Conservation (phyloP, 2,113 vertebrate genomes). For the Sminthopsis crassicaudata region DNA sequence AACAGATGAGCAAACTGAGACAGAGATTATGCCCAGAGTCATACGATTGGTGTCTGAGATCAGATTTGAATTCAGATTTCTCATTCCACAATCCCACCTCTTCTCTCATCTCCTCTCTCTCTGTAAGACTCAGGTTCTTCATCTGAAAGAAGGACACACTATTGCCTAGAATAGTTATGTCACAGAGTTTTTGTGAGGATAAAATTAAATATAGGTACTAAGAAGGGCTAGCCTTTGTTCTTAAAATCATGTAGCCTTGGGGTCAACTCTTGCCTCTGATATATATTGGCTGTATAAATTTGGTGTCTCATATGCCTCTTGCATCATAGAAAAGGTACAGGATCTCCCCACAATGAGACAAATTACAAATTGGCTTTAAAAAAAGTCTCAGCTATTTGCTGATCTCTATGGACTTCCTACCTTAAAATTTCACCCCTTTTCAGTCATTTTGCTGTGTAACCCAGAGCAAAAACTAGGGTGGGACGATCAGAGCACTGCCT, state of each 20-base stretch:
- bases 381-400: not conserved
- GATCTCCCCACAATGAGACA: not conserved
- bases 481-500: not conserved
- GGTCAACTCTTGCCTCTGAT: not conserved
- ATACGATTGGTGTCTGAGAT: too few species aligned
- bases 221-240: not conserved
- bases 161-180: too few species aligned
- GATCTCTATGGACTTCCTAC: not conserved
- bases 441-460: not conserved
- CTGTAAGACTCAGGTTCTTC: not conserved
- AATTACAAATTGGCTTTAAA: not conserved
- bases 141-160: too few species aligned
- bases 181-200: not conserved
- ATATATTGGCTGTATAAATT: not conserved
- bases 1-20: not conserved
- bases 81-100: too few species aligned
- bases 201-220: not conserved
- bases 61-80: too few species aligned
- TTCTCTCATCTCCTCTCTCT: not conserved
- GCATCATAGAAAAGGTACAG: not conserved
- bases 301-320: not conserved
- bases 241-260: not conserved
- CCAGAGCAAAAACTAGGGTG: not conserved
- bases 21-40: too few species aligned
- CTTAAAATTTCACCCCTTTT: not conserved